These are phyloP conservation scores for Pangasius macronema DNA, from an alignment of 2,797 vertebrate species.

Conservation along the genomic window DNA sequence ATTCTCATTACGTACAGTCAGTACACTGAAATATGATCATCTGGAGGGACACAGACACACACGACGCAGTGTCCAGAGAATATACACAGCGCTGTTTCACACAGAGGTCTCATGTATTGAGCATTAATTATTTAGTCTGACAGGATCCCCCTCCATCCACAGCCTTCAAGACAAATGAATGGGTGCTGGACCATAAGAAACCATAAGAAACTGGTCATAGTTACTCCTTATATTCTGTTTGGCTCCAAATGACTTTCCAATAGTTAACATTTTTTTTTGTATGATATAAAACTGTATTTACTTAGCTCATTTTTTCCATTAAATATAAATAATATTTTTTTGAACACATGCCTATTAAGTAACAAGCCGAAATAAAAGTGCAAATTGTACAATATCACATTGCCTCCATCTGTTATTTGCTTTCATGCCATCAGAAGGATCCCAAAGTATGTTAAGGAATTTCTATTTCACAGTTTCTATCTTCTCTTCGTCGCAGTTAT, in stretches of 20 bases:
- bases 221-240: not conserved
- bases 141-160: slow-evolving; percentile 53
- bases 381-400: not conserved
- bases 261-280: not conserved
- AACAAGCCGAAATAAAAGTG: not conserved
- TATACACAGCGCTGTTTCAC: slow-evolving; percentile 56
- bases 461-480: not conserved
- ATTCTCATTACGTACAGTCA: not conserved
- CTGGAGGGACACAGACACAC: slow-evolving; percentile 38
- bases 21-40: slow-evolving; percentile 37
- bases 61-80: slow-evolving; percentile 26
- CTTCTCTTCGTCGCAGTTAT: not conserved
- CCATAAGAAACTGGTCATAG: not conserved
- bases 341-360: not conserved
- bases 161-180: slow-evolving; percentile 41
- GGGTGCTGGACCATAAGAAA: not conserved
- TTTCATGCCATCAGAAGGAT: not conserved
- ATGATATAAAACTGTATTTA: not conserved
- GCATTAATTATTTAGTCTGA: slow-evolving; percentile 64
- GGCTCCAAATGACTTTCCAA: not conserved
- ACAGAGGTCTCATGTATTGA: slow-evolving; percentile 59
- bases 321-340: not conserved
- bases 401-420: not conserved
- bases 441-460: not conserved
- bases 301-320: not conserved